phyloP scores from a whole-genome alignment of 1,140 invertebrate species.

The Heterodera carotae region DNA sequence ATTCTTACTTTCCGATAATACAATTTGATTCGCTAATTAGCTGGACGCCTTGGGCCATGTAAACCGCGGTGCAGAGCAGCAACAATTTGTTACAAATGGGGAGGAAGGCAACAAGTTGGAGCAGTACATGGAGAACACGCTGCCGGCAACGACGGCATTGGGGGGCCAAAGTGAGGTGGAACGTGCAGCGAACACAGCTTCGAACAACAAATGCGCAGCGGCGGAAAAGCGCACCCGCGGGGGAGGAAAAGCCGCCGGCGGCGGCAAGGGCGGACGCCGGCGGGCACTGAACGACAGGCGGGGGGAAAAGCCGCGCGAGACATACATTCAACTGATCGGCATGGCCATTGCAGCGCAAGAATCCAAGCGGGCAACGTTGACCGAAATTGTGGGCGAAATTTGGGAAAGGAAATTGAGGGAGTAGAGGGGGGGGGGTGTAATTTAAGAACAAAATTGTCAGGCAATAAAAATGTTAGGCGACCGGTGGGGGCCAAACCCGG shows the following conservation, averaged over 20 bases:
- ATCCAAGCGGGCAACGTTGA: conserved; percentile 36
- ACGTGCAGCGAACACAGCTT: no score
- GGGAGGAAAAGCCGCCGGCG: not conserved
- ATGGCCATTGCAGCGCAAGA: conserved; percentile 29
- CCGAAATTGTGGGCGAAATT: conserved; percentile 29
- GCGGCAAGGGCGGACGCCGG: not conserved
- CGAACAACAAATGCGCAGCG: no score
- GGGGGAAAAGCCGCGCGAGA: conserved; percentile 37
- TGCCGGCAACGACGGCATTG: no score
- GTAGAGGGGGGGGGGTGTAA: no score
- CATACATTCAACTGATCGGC: conserved; percentile 38
- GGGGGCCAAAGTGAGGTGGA: no score
- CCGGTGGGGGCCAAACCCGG: no score
- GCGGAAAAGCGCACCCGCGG: not conserved
- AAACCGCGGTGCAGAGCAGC: not conserved
- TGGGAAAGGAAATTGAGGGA: no score
- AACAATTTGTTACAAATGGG: not conserved
- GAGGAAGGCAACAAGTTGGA: not conserved
- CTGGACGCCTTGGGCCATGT: not conserved
- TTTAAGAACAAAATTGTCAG: no score
- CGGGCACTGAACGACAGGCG: conserved; percentile 6
- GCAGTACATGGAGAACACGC: no score
- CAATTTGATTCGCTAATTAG: no score
- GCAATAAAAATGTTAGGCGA: no score
- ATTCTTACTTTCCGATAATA: no score